Conservation (phyloP, 2,797 vertebrate species). For the Pangasius krempfi region DNA sequence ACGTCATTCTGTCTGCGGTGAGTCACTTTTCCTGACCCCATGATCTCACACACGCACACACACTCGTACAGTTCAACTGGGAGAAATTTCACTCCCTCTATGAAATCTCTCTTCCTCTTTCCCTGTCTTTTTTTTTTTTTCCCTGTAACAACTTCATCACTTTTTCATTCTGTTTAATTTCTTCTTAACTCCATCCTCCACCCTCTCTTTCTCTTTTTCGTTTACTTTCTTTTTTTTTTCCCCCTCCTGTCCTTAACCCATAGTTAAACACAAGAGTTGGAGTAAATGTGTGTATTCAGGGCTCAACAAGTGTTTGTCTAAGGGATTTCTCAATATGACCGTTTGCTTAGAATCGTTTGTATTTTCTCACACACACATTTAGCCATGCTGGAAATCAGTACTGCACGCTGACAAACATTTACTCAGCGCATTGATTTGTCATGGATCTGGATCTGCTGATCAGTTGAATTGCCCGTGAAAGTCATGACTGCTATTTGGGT, state of each 20-base stretch:
- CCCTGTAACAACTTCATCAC: no score
- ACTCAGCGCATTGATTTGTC: not conserved
- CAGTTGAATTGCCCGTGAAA: not conserved
- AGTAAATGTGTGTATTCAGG: not conserved
- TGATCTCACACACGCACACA: not conserved
- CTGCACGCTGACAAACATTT: not conserved
- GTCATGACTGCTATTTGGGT: not conserved
- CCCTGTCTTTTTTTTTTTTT: no score
- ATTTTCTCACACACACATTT: not conserved
- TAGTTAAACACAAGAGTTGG: not conserved
- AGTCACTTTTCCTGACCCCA: slow-evolving; percentile 17
- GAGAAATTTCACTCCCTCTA: not conserved
- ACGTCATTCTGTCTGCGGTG: slow-evolving; percentile 22
- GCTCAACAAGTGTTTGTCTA: not conserved
- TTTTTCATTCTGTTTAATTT: not conserved
- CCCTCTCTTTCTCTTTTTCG: not conserved
- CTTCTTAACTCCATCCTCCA: not conserved
- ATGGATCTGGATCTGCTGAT: not conserved
- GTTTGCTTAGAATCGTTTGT: not conserved
- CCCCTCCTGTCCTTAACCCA: not conserved
- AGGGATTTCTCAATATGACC: not conserved
- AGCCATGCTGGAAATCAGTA: not conserved
- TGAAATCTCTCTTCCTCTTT: not conserved
- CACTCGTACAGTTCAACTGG: not conserved
- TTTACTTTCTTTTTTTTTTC: not conserved